Base-by-base conservation (phyloP, 2,113 vertebrate species). In the Dissostichus mawsoni region DNA sequence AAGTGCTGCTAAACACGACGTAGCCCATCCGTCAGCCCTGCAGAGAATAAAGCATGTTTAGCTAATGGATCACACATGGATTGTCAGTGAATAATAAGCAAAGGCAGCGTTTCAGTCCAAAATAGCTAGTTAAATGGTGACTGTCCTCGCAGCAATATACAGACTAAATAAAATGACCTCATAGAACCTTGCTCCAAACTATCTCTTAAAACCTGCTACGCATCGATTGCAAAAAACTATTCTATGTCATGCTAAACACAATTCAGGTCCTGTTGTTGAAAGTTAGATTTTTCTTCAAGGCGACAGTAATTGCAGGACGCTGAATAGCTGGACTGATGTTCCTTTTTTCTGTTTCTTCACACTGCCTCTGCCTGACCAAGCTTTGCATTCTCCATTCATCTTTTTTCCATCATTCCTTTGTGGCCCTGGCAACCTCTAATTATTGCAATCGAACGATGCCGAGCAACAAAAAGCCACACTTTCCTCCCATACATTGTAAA, bases 401-500 rank as follows among this genome's bases (percentile, higher is more conserved):
- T 25, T 70, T 73, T 74, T 20, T 70, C 36, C 36, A 5, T 62
- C 41, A 9, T 56, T 66, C 69, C 64, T 56, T 51, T 29, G 3
- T 74, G 20, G 23, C 57, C 17, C 72, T 58, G 75, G 72, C 45
- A 78, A 52, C 56, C 65, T 56, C 13, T 85, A 76, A 90, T 88
- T 86, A 76, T 50, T 55, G 20, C 44, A 68, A 78, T 74, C 53
- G 44, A 75, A 59, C 5, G 1, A 23, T 52, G 69, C 51, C 20
- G 48, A 74, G 73, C 18, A 76, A 72, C 72, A 84, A 63, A 77
- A 75, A 81, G 78, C 9, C 8, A 2, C 76, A 23, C 51, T 76
- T 80, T 80, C 53, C 66, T 84, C 75, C 75, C 14, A 23, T 66
- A 48, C 41, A 1, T 3, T 62, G 47, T 59, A 56, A 77, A 79